These are phyloP conservation scores for Julus scandinavius DNA, from an alignment of 2,888 invertebrate genomes.

Conservation along the genomic window DNA sequence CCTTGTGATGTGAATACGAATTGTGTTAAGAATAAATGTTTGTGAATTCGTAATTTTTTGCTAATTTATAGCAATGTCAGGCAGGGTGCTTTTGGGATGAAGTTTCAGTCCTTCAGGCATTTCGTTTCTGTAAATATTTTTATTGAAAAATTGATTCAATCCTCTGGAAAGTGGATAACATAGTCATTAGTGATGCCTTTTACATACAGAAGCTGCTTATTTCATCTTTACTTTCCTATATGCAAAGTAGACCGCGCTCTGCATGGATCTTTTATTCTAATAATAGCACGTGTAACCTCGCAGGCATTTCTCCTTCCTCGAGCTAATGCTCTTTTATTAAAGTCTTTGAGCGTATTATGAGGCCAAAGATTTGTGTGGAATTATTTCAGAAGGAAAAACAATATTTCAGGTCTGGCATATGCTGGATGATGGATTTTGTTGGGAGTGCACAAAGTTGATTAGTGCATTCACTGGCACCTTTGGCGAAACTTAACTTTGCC, in stretches of 20 bases:
- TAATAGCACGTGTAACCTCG: not conserved
- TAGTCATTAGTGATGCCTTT: too few relatives aligned
- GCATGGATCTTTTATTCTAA: not conserved
- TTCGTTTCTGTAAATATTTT: too few relatives aligned
- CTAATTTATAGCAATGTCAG: too few relatives aligned
- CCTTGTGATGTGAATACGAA: too few relatives aligned
- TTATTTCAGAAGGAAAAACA: not conserved
- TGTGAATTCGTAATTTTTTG: too few relatives aligned
- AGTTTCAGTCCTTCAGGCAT: too few relatives aligned
- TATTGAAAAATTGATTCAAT: too few relatives aligned
- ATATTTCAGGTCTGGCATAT: not conserved
- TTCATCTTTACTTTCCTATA: not conserved
- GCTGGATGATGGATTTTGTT: not conserved
- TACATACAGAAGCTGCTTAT: not conserved
- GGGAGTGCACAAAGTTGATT: not conserved
- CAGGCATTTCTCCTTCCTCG: not conserved
- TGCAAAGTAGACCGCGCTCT: not conserved
- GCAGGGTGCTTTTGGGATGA: too few relatives aligned
- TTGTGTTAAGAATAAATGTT: too few relatives aligned
- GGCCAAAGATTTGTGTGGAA: not conserved
- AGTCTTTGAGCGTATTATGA: not conserved
- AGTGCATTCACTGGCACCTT: not conserved
- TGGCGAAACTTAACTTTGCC: not conserved
- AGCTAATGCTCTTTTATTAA: not conserved
- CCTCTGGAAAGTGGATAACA: too few relatives aligned